Percentiles rank a stretch among this genome's conserved stretches.
phyloP scores from a whole-genome alignment of 2,797 vertebrate genomes.

The Pygocentrus nattereri region DNA sequence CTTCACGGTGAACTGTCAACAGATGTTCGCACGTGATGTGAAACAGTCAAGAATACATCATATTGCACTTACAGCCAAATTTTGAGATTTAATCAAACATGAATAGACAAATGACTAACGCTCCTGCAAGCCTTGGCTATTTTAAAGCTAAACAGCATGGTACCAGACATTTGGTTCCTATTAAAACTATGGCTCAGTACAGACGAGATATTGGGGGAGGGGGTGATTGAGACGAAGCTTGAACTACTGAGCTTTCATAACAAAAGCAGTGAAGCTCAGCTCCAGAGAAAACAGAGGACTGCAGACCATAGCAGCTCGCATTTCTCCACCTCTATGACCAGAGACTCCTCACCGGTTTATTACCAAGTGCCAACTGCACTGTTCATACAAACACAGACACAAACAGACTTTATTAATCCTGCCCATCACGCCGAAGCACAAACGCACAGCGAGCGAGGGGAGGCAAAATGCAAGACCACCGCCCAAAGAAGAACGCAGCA shows the following conservation, averaged over 20 bases:
- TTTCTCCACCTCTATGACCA: constrained; percentile 48
- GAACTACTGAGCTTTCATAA: constrained; percentile 56
- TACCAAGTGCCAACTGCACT: constrained; percentile 43
- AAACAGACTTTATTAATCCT: constrained; percentile 49
- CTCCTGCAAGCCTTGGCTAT: not conserved
- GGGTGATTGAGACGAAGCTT: constrained; percentile 42
- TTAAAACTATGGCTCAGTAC: constrained; percentile 41
- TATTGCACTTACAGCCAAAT: not conserved
- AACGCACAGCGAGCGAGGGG: constrained; percentile 2
- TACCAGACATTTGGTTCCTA: constrained; percentile 48
- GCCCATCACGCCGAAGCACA: constrained; percentile 37
- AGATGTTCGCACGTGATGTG: not conserved
- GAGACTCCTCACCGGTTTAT: constrained; percentile 35
- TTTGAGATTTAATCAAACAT: not conserved
- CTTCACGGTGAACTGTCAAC: not conserved
- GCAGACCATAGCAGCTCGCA: constrained; percentile 49
- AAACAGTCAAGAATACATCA: not conserved
- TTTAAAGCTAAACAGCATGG: constrained; percentile 22
- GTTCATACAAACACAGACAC: constrained; percentile 49
- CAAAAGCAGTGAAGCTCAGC: constrained; percentile 55
- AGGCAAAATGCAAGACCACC: not conserved
- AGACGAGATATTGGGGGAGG: constrained; percentile 44
- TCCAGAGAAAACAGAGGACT: constrained; percentile 56
- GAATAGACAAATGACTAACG: constrained; percentile 7
- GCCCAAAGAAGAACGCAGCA: not conserved